These are phyloP conservation scores for Sminthurinus aureus DNA, from an alignment of 2,888 invertebrate genomes.

Conservation along the genomic window DNA sequence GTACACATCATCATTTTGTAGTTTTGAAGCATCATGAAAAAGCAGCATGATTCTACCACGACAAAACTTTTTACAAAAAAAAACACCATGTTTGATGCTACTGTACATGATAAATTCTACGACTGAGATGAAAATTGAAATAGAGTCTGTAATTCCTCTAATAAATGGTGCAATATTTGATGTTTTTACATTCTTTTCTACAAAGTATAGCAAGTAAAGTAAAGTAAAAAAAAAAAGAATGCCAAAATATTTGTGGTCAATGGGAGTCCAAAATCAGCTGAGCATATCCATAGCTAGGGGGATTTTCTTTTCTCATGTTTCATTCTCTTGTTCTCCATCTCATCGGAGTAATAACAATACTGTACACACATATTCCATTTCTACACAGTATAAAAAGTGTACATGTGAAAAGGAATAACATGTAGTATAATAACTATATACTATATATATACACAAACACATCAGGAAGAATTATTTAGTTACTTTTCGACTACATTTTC, in stretches of 20 bases:
- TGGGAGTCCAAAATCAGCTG: constrained; percentile 24
- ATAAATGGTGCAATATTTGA: not conserved
- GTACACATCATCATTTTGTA: no score
- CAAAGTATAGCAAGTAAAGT: no score
- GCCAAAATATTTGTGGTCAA: constrained; percentile 32
- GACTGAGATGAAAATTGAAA: constrained; percentile 10
- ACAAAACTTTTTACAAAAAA: no score
- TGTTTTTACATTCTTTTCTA: no score
- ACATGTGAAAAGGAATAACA: no score
- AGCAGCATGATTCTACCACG: no score
- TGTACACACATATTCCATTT: no score
- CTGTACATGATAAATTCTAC: no score
- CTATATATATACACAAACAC: constrained; percentile 1
- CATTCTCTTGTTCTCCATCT: not conserved
- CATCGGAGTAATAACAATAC: constrained; percentile 5
- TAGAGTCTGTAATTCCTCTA: not conserved
- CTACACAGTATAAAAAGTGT: no score
- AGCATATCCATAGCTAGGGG: constrained; percentile 24
- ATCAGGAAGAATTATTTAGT: not conserved
- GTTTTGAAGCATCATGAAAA: no score
- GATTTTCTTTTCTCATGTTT: not conserved
- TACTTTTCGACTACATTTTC: constrained; percentile 5
- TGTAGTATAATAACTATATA: no score
- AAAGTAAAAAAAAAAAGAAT: constrained; percentile 14
- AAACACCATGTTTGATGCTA: no score